These are phyloP conservation scores for Tetanocera ferruginea DNA, from an alignment of 2,888 invertebrate genomes.

Conservation along the genomic window DNA sequence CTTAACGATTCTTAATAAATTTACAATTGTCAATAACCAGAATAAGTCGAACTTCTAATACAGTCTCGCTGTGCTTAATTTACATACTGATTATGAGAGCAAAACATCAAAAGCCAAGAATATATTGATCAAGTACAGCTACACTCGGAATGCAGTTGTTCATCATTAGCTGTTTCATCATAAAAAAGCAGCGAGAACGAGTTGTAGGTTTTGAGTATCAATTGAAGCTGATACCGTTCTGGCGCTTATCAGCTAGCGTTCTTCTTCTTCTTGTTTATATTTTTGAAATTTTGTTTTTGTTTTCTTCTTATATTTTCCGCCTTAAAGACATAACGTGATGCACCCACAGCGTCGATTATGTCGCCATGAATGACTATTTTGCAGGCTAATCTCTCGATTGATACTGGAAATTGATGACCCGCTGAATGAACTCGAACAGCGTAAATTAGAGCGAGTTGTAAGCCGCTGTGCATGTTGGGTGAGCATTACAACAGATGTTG, in stretches of 20 bases:
- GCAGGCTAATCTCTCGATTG: neutral
- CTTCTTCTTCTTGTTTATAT: neutral
- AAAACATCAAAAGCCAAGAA: no score
- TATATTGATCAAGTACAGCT: no score
- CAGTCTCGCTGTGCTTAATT: no score
- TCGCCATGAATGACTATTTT: neutral
- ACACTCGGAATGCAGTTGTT: no score
- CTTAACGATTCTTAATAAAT: no score
- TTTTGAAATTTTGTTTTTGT: neutral
- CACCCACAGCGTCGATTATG: slow-evolving; percentile 12
- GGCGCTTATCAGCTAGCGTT: neutral
- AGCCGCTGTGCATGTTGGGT: neutral
- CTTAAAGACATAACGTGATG: neutral
- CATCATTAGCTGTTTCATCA: no score
- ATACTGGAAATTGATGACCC: slow-evolving; percentile 26
- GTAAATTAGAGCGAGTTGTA: neutral
- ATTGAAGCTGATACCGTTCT: neutral
- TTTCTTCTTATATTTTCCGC: neutral
- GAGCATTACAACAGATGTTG: neutral
- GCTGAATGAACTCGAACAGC: slow-evolving; percentile 14
- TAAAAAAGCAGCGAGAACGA: neutral
- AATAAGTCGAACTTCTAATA: no score
- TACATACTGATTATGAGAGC: no score
- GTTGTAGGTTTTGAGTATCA: neutral
- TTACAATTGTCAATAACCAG: no score